Base-by-base conservation (phyloP, 2,113 vertebrate genomes). In the Mus spicilegus region DNA sequence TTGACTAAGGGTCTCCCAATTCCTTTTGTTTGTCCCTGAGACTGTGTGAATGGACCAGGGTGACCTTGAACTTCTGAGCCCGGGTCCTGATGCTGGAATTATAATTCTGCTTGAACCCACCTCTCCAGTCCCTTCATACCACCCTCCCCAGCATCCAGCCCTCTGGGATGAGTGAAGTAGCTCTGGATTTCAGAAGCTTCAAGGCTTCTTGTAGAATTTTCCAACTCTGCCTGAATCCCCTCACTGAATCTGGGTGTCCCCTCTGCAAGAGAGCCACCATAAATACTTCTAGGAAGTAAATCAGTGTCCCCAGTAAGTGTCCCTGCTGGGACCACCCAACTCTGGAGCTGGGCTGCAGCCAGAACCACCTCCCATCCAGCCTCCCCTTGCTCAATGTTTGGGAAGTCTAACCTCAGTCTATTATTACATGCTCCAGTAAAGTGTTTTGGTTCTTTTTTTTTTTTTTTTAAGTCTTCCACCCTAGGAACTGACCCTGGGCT, bases 321-420 rank as follows among this genome's bases (percentile, higher is more conserved):
- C 36, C 49, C 19, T 85, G 28, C 61, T 39, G 22, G 12, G 24
- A 49, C 72, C 80, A n/a, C 51, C 82, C 2, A 30, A 67, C 54
- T 75, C 49, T 11, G 42, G 36, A 80, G 26, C 87, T 12, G 28
- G 76, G 75, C 85, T 36, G 46, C 42, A 22, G 58, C n/a, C 56
- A 69, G 46, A 75, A 42, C 61, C 24, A 46, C 22, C 11, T 91
- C 78, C 85, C n/a, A 26, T 14, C 42, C 28, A 46, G 5, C 42
- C 42, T 92, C 7, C 36, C 46, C 56, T 61, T 61, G 51, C 42
- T 88, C 67, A 81, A 33, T 72, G 67, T 42, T 69, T 49, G 87
- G 69, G 42, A 96, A 95, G 26, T 95, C 87, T 94, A 87, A 75
- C 61, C 49, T 81, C 90, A 84, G 69, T 28, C 82, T 42, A 42